Conservation (phyloP, 2,797 vertebrate species). For the Simalia tracyae region DNA sequence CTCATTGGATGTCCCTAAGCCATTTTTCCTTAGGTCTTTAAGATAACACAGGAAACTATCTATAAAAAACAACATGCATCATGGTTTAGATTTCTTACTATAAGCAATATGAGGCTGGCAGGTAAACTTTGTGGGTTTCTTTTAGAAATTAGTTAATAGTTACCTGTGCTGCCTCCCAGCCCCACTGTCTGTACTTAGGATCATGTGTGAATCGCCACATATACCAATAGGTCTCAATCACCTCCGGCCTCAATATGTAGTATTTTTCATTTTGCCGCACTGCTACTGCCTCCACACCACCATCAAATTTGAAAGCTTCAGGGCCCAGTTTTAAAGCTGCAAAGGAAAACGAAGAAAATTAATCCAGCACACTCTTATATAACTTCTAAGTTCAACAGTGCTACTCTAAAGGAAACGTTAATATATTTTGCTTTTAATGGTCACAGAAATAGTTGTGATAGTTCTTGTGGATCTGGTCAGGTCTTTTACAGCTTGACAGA, state of each 20-base stretch:
- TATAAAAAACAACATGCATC: background rate
- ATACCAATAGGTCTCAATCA: conserved; percentile 98
- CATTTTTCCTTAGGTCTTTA: background rate
- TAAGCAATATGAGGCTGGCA: background rate
- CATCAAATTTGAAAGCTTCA: conserved; percentile 97
- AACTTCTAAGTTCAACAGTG: conserved; percentile 29
- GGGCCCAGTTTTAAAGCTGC: conserved; percentile 94
- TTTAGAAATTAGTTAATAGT: conserved; percentile 12
- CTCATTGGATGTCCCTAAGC: background rate
- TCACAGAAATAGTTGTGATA: conserved; percentile 47
- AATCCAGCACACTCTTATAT: conserved; percentile 9
- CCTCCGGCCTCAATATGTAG: conserved; percentile 96
- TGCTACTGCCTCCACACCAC: conserved; percentile 92
- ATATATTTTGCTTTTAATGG: conserved; percentile 44
- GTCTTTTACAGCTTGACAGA: conserved; percentile 9
- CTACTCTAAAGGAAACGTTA: conserved; percentile 8
- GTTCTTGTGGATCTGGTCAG: conserved; percentile 47
- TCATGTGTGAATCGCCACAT: conserved; percentile 98
- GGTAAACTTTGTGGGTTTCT: background rate
- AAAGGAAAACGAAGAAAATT: conserved; percentile 13
- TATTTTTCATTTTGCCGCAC: conserved; percentile 97
- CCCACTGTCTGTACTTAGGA: conserved; percentile 96
- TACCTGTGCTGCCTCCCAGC: conserved; percentile 97
- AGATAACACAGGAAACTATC: background rate
- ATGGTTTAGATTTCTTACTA: background rate